Conservation (phyloP, 2,888 invertebrate species). For the Gastrophysa polygoni region DNA sequence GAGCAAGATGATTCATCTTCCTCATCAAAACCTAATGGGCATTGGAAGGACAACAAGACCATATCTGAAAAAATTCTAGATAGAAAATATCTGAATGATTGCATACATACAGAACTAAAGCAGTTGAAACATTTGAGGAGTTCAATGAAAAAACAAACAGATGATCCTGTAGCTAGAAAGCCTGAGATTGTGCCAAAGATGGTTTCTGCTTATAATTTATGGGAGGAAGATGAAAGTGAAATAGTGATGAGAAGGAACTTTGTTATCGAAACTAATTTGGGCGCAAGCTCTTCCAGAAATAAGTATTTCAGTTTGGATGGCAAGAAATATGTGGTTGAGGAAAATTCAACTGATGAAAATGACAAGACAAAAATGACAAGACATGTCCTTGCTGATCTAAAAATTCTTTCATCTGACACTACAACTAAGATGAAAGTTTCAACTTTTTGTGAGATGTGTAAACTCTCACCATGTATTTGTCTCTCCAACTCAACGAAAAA, state of each 20-base stretch:
- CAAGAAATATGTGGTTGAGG: slow-evolving; percentile 33
- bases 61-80: slow-evolving; percentile 60
- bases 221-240: slow-evolving; percentile 16
- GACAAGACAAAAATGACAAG: slow-evolving; percentile 1
- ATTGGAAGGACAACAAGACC: slow-evolving; percentile 60
- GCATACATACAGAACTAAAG: slow-evolving; percentile 65
- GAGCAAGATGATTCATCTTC: slow-evolving; percentile 25
- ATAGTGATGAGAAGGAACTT: slow-evolving; percentile 36
- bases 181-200: slow-evolving; percentile 37
- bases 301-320: slow-evolving; percentile 35
- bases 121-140: slow-evolving; percentile 63
- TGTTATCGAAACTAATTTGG: slow-evolving; percentile 42
- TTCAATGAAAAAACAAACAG: slow-evolving; percentile 47
- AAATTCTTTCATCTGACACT: slow-evolving; percentile 38
- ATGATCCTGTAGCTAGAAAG: not conserved
- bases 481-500: not conserved
- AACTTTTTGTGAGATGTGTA: slow-evolving; percentile 35
- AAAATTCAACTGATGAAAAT: slow-evolving; percentile 5
- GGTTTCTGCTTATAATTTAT: slow-evolving; percentile 48
- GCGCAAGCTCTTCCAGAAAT: slow-evolving; percentile 12
- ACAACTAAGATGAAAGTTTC: slow-evolving; percentile 43
- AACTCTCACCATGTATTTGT: slow-evolving; percentile 32
- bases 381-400: slow-evolving; percentile 38
- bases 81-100: slow-evolving; percentile 61
- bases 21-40: slow-evolving; percentile 38